phyloP scores from a whole-genome alignment of 2,888 invertebrate species.

The Pyrgus malvae region DNA sequence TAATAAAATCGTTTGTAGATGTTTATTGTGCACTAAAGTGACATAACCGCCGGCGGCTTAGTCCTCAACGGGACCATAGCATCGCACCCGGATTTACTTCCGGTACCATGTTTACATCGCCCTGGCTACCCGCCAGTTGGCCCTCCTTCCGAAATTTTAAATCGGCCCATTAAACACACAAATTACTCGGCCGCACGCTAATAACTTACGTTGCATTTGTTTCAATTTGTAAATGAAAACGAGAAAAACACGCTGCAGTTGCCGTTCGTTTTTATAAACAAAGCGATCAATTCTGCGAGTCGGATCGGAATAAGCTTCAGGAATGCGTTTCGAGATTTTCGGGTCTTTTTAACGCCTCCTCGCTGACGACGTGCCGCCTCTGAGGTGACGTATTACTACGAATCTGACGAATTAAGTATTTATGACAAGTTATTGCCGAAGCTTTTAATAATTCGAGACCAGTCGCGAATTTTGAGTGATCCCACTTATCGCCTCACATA shows the following conservation, averaged over 20 bases:
- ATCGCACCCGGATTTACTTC: slow-evolving; percentile 50
- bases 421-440: too few relatives aligned
- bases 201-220: slow-evolving; percentile 53
- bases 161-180: slow-evolving; percentile 52
- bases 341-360: background rate
- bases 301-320: slow-evolving; percentile 36
- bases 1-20: too few relatives aligned
- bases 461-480: too few relatives aligned
- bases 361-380: background rate
- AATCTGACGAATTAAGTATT: too few relatives aligned
- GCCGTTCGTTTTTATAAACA: slow-evolving; percentile 45
- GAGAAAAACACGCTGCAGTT: slow-evolving; percentile 44
- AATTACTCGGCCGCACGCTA: slow-evolving; percentile 51
- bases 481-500: too few relatives aligned
- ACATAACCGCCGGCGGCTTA: background rate
- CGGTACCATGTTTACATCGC: slow-evolving; percentile 55
- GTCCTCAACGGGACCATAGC: background rate
- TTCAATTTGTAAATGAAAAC: slow-evolving; percentile 44
- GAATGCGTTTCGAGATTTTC: slow-evolving; percentile 21
- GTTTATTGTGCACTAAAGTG: background rate
- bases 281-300: slow-evolving; percentile 41
- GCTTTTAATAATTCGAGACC: too few relatives aligned
- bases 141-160: slow-evolving; percentile 53
- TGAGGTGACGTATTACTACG: background rate
- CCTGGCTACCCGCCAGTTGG: slow-evolving; percentile 66